Evolutionary conservation across 2,113 vertebrate species (phyloP).

Genomic region (Chamaetylas fuelleborni): DNA sequence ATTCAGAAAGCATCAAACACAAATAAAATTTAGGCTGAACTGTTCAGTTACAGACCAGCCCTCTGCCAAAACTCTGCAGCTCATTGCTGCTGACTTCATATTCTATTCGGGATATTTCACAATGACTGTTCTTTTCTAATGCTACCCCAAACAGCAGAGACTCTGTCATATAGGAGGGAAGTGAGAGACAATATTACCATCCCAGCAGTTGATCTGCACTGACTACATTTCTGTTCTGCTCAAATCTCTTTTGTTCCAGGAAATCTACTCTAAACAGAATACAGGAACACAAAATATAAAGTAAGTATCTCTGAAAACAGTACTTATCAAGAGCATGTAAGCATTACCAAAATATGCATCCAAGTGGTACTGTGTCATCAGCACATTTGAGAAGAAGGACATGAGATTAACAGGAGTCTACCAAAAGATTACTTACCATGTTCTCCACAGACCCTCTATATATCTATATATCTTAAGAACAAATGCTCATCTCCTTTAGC

Average conservation of each 20-base stretch:
- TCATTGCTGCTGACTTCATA: not conserved
- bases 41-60: not conserved
- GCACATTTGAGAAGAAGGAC: not conserved
- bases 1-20: not conserved
- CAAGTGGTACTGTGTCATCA: not conserved
- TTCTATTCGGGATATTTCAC: not conserved
- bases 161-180: not conserved
- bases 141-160: not conserved
- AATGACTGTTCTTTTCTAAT: not conserved
- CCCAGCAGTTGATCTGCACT: not conserved
- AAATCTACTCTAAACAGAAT: not conserved
- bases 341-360: not conserved
- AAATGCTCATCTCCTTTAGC: not conserved
- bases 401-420: not conserved
- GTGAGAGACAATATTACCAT: not conserved
- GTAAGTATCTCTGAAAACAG: not conserved
- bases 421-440: not conserved
- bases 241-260: not conserved
- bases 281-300: not conserved
- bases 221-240: not conserved
- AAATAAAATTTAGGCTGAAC: not conserved
- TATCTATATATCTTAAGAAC: not conserved
- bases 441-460: not conserved
- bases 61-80: not conserved
- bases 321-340: not conserved